Evolutionary conservation across 1,140 invertebrate species (phyloP).

Genomic region (Phortica variegata): DNA sequence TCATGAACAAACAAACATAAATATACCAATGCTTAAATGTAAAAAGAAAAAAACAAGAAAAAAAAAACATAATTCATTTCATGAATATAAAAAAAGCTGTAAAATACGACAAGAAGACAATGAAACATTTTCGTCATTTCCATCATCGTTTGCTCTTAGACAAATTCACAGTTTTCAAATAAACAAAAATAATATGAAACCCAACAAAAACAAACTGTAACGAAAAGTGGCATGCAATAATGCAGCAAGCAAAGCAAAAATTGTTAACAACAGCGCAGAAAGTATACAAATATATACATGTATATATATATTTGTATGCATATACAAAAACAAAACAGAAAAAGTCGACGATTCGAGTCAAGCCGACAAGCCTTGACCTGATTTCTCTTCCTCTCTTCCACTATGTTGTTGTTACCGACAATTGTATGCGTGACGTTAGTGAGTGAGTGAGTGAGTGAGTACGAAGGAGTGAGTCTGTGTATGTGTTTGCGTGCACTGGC

Average conservation of each 20-base stretch:
- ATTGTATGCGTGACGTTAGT: constrained; percentile 8
- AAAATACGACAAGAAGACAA: too few species aligned
- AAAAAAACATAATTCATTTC: too few species aligned
- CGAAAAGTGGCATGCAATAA: constrained; percentile 47
- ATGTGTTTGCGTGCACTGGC: constrained; percentile 24
- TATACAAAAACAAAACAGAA: constrained; percentile 22
- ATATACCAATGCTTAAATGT: too few species aligned
- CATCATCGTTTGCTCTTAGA: too few species aligned
- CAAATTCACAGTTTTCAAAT: too few species aligned
- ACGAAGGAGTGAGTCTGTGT: constrained; percentile 9
- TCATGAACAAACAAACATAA: too few species aligned
- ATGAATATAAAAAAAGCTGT: too few species aligned
- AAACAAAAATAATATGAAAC: neutral
- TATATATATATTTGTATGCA: too few species aligned
- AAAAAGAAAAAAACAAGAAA: too few species aligned
- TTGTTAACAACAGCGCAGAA: constrained; percentile 36
- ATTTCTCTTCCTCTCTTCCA: constrained; percentile 56
- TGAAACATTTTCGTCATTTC: too few species aligned
- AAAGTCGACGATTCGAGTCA: constrained; percentile 17
- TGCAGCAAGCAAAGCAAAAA: constrained; percentile 57
- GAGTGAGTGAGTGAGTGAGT: constrained; percentile 15
- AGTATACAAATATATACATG: too few species aligned
- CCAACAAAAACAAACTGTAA: neutral
- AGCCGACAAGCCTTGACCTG: constrained; percentile 56
- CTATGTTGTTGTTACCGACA: constrained; percentile 28